Evolutionary conservation across 1,140 invertebrate species (phyloP).

Genomic region (Plodia interpunctella): DNA sequence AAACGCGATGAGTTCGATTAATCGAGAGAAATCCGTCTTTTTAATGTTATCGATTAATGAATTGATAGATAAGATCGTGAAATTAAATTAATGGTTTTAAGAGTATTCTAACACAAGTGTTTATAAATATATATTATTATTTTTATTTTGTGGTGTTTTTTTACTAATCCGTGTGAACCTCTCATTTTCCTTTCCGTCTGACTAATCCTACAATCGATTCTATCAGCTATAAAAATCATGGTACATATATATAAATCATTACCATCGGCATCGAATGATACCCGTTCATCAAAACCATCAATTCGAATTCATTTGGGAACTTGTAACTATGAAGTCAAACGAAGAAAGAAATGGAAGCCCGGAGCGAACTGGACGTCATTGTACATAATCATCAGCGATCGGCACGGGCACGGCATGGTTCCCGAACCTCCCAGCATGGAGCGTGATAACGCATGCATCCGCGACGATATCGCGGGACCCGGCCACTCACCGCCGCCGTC

Average conservation of each 20-base stretch:
- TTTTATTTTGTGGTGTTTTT: conserved; percentile 67
- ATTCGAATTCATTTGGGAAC: conserved; percentile 9
- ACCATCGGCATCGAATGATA: conserved; percentile 17
- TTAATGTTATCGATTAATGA: conserved; percentile 68
- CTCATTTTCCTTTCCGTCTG: conserved; percentile 29
- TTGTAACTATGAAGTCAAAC: background rate
- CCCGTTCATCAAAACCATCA: conserved; percentile 10
- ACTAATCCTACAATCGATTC: conserved; percentile 42
- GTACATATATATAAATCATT: conserved; percentile 17
- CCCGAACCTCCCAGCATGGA: conserved; percentile 29
- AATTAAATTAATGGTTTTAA: conserved; percentile 76
- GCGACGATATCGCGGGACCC: conserved; percentile 16
- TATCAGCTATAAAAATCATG: conserved; percentile 62
- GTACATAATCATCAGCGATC: conserved; percentile 40
- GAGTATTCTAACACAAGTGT: conserved; percentile 77
- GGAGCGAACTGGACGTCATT: conserved; percentile 16
- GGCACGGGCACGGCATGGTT: conserved; percentile 39
- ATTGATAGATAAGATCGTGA: conserved; percentile 73
- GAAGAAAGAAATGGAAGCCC: conserved; percentile 14
- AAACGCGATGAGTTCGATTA: conserved; percentile 27
- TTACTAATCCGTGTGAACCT: conserved; percentile 62
- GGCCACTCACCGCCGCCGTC: conserved; percentile 37
- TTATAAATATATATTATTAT: conserved; percentile 78
- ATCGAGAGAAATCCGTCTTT: conserved; percentile 61
- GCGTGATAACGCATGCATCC: conserved; percentile 39